phyloP scores from a whole-genome alignment of 2,888 invertebrate genomes.

The Dione juno region DNA sequence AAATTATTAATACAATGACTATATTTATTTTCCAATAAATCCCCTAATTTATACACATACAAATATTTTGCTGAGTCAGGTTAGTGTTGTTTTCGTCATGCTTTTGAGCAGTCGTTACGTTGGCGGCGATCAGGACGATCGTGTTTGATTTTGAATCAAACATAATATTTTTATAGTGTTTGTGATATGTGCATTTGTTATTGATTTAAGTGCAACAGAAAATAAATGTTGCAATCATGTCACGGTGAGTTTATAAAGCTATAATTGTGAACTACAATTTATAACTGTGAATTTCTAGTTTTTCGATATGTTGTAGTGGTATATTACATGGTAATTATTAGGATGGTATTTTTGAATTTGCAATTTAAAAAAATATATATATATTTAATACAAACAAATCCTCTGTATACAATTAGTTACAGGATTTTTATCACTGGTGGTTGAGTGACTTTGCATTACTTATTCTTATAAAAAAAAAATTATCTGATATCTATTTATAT shows the following conservation, averaged over 20 bases:
- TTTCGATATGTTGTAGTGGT: too few species aligned
- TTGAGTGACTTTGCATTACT: not conserved
- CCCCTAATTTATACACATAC: constrained; percentile 10
- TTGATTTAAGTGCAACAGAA: constrained; percentile 4
- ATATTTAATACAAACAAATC: not conserved
- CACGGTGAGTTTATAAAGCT: not conserved
- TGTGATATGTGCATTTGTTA: not conserved
- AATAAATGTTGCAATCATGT: constrained; percentile 9
- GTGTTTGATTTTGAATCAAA: not conserved
- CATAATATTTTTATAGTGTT: not conserved
- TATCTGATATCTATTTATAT: too few species aligned
- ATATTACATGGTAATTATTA: too few species aligned
- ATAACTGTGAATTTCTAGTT: not conserved
- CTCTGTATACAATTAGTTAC: not conserved
- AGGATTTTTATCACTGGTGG: not conserved
- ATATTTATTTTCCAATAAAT: constrained; percentile 12
- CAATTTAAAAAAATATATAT: too few species aligned
- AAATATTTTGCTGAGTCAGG: constrained; percentile 37
- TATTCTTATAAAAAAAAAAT: not conserved
- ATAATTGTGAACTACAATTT: not conserved
- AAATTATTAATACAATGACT: not conserved
- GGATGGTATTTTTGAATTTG: too few species aligned
- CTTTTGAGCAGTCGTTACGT: constrained; percentile 20
- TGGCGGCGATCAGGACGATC: constrained; percentile 4
- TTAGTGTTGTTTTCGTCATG: not conserved